Evolutionary conservation across 2,888 invertebrate species (phyloP), one percentile per base, ranked within the genome.

Genomic region (Fragum sueziense): DNA sequence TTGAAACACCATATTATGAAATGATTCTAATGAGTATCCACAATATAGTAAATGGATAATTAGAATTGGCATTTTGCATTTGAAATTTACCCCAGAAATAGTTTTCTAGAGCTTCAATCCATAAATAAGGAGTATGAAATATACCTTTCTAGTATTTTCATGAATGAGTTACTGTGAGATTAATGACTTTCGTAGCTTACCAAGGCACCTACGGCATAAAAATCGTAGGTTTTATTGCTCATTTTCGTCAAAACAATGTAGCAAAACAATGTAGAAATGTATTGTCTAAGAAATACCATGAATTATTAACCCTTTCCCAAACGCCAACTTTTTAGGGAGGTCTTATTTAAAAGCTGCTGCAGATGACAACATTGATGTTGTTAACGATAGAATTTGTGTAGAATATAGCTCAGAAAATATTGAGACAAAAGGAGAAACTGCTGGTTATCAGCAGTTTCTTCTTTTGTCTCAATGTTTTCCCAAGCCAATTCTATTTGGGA

Each of bases 111-210:
- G n/a, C 17, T 4, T 47, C 47, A 20, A 47, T 47, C 47, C n/a
- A 3, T 47, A 14, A 47, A 47, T n/a, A 9, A 47, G 47, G n/a
- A 47, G 3, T 47, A 4, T 14, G 47, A 2, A 47, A 47, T 47
- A n/a, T 47, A 47, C 47, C 47, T 47, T 14, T 47, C 47, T 65
- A 65, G 34, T 65, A 14, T 34, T 65, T 37, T 65, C 65, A 65
- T 65, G 65, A 65, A 65, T 65, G 65, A 41, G 41, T 37, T 65
- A 41, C 22, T 22, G n/a, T 37, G 65, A 65, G 65, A 65, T 65
- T 65, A 41, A 65, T 34, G 33, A 33, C 31, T 33, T 7, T 33
- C 33, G 61, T 20, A 31, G 61, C n/a, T 34, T 25, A 22, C 41
- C 47, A 37, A 41, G 65, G 41, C 41, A 65, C 31, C 41, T n/a